Evolutionary conservation across 2,888 invertebrate genomes (phyloP).

Genomic region (Cancer borealis): DNA sequence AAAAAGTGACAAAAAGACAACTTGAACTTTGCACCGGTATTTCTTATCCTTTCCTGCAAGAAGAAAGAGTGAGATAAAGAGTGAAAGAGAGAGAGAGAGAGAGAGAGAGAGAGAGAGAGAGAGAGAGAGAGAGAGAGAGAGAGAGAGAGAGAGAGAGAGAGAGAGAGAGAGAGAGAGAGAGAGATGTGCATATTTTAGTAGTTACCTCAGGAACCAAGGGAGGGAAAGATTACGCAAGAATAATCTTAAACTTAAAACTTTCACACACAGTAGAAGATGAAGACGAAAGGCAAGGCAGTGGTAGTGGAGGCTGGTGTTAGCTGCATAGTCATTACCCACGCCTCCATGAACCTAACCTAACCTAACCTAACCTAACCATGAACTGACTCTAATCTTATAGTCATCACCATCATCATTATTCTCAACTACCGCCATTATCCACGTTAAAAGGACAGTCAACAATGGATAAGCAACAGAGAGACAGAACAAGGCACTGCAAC

Average conservation of each 20-base stretch:
- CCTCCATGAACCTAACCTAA: too few relatives aligned
- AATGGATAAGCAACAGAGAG: not conserved
- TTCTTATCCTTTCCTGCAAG: not conserved
- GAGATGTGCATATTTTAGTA: not conserved
- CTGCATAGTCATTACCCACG: too few relatives aligned
- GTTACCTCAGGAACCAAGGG: not conserved
- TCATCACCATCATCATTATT: not conserved
- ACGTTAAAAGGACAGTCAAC: not conserved
- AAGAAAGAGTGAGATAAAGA: not conserved
- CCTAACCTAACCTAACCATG: too few relatives aligned
- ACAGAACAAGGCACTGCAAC: not conserved
- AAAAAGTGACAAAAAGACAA: not conserved
- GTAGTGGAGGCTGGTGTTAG: too few relatives aligned
- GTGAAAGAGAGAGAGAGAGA: too few relatives aligned
- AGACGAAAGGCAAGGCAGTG: not conserved
- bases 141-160: too few relatives aligned
- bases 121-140: too few relatives aligned
- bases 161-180: not conserved
- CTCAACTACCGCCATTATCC: not conserved
- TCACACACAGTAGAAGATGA: not conserved
- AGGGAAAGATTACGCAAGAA: not conserved
- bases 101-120: too few relatives aligned
- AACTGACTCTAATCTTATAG: too few relatives aligned
- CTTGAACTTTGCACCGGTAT: not conserved
- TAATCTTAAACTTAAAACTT: not conserved